Evolutionary conservation across 2,888 invertebrate species (phyloP).

Genomic region (Lathronympha strigana): DNA sequence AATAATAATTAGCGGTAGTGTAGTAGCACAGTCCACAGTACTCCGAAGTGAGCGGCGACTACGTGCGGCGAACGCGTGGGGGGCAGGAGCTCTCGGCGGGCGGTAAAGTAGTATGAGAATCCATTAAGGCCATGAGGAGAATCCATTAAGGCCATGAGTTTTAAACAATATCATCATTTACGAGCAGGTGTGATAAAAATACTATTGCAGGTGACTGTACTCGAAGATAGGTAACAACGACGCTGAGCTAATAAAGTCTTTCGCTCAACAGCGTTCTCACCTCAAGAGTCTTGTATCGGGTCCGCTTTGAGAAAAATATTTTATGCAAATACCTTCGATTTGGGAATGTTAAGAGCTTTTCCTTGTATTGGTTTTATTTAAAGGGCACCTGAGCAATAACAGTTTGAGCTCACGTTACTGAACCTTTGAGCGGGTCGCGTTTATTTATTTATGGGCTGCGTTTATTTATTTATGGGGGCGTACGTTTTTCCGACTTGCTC

Average conservation of each 20-base stretch:
- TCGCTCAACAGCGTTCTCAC: conserved; percentile 19
- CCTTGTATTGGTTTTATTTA: conserved; percentile 39
- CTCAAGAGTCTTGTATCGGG: conserved; percentile 23
- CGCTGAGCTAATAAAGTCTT: conserved; percentile 5
- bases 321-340: conserved; percentile 39
- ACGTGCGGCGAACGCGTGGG: too few relatives aligned
- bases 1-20: too few relatives aligned
- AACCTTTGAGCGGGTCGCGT: neutral
- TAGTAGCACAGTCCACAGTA: too few relatives aligned
- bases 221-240: conserved; percentile 1
- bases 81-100: too few relatives aligned
- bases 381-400: conserved; percentile 26
- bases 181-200: too few relatives aligned
- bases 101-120: too few relatives aligned
- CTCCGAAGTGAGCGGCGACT: too few relatives aligned
- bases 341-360: conserved; percentile 39
- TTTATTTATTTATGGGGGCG: neutral
- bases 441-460: neutral
- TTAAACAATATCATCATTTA: too few relatives aligned
- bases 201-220: neutral
- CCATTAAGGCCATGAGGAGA: too few relatives aligned
- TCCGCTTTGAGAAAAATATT: conserved; percentile 37
- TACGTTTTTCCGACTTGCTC: neutral
- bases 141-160: too few relatives aligned
- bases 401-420: conserved; percentile 8